Conservation (phyloP, 2,888 invertebrate species). For the Junonia oenone region DNA sequence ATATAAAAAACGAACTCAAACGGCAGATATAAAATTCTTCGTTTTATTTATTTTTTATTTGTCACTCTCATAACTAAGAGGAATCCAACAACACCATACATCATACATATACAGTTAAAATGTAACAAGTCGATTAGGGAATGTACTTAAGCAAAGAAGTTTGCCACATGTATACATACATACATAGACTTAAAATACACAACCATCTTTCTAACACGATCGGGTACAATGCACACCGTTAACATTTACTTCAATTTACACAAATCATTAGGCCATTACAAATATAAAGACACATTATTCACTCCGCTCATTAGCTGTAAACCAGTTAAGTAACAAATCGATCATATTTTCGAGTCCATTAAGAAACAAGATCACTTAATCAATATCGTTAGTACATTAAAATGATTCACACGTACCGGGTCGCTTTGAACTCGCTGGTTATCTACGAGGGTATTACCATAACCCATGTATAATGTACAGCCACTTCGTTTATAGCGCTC, state of each 20-base stretch:
- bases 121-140: no score
- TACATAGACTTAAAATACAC: no score
- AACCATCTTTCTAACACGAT: no score
- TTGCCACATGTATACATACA: no score
- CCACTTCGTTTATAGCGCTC: background rate
- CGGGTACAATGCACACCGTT: no score
- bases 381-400: slow-evolving; percentile 28
- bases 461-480: background rate
- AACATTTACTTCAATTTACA: background rate
- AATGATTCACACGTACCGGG: slow-evolving; percentile 34
- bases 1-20: no score
- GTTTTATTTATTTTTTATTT: no score
- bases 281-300: slow-evolving; percentile 4
- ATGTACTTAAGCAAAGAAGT: no score
- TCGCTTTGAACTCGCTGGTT: slow-evolving; percentile 31
- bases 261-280: slow-evolving; percentile 1
- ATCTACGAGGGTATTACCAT: slow-evolving; percentile 11
- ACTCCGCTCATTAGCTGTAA: slow-evolving; percentile 2
- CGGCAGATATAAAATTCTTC: no score
- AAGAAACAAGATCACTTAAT: slow-evolving; percentile 26
- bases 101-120: no score
- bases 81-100: no score
- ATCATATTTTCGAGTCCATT: slow-evolving; percentile 26
- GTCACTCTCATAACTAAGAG: no score
- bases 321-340: slow-evolving; percentile 18